These are phyloP conservation scores for Pharmacophagus antenor DNA, from an alignment of 2,888 invertebrate species.

Conservation along the genomic window DNA sequence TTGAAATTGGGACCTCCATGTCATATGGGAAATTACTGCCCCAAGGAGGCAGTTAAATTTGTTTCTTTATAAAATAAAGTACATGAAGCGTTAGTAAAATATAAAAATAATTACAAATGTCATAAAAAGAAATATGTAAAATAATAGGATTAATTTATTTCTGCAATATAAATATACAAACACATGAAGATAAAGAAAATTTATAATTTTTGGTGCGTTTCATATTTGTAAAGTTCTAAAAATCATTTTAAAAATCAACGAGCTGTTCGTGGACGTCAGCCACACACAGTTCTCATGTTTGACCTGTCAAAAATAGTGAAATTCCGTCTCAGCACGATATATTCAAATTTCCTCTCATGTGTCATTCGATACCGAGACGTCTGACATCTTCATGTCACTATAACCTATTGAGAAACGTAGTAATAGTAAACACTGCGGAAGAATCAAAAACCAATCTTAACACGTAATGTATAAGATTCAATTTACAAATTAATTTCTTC, in stretches of 20 bases:
- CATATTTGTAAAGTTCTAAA: too few relatives aligned
- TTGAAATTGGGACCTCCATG: too few relatives aligned
- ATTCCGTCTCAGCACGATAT: constrained; percentile 74
- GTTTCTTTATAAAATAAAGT: too few relatives aligned
- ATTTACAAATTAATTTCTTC: constrained; percentile 30
- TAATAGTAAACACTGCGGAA: constrained; percentile 30
- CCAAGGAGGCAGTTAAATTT: too few relatives aligned
- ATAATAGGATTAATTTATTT: too few relatives aligned
- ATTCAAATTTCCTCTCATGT: constrained; percentile 64
- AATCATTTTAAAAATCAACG: neutral
- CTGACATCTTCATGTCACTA: constrained; percentile 71
- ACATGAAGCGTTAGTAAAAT: too few relatives aligned
- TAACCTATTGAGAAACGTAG: constrained; percentile 39
- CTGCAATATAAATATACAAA: too few relatives aligned
- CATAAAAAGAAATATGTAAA: too few relatives aligned
- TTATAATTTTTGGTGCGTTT: too few relatives aligned
- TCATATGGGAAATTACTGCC: too few relatives aligned
- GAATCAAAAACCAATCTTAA: constrained; percentile 39
- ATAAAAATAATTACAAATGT: too few relatives aligned
- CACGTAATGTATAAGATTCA: neutral
- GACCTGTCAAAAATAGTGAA: constrained; percentile 67
- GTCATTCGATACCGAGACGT: constrained; percentile 62
- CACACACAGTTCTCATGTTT: constrained; percentile 42
- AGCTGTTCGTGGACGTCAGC: constrained; percentile 10
- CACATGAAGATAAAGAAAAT: too few relatives aligned